phyloP scores from a whole-genome alignment of 1,140 invertebrate species.

The Lasaia peninsularis region DNA sequence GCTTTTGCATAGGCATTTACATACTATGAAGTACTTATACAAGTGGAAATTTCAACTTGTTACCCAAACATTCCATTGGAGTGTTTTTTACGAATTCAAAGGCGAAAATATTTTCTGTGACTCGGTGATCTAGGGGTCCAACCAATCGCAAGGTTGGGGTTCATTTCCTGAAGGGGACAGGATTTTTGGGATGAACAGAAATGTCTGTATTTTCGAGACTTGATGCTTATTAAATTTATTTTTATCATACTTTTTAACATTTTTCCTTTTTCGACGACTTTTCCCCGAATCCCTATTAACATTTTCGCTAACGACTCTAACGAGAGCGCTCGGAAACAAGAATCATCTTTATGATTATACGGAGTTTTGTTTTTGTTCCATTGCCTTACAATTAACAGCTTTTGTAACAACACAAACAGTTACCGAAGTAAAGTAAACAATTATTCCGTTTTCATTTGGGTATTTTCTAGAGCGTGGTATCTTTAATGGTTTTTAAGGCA shows the following conservation, averaged over 20 bases:
- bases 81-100: too few species aligned
- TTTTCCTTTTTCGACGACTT: neutral
- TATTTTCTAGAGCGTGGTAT: neutral
- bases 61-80: neutral
- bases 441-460: neutral
- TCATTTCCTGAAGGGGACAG: too few species aligned
- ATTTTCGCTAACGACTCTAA: conserved; percentile 1
- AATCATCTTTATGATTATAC: neutral
- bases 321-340: neutral
- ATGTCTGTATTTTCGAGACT: too few species aligned
- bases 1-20: conserved; percentile 1
- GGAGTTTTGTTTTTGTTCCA: neutral
- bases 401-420: neutral
- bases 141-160: too few species aligned
- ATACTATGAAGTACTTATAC: neutral
- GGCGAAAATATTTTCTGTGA: too few species aligned
- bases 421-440: neutral
- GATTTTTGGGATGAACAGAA: too few species aligned
- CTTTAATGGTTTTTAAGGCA: too few species aligned
- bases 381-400: neutral
- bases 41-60: neutral
- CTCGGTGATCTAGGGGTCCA: too few species aligned
- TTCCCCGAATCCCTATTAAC: conserved; percentile 2
- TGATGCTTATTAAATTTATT: too few species aligned
- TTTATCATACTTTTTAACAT: neutral